Base-by-base conservation (phyloP, 2,888 invertebrate genomes). In the Seira sanloemensis region DNA sequence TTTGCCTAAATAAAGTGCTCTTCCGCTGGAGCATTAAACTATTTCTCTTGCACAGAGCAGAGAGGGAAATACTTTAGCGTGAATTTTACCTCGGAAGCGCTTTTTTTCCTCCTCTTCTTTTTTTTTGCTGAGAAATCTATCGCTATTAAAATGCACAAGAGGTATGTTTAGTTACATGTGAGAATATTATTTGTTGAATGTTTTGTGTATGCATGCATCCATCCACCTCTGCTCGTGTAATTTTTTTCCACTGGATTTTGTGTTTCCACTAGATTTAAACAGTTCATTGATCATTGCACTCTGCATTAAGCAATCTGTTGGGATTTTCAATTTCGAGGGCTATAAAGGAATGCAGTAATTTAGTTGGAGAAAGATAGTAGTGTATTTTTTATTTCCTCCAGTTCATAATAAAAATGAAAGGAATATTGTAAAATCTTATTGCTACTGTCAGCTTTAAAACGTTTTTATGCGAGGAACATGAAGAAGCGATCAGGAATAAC, bases 281-380 rank as follows among this genome's bases (percentile, higher is more conserved):
- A 78, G 78, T 84, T 84, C 84, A 84, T 84, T 78, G 84, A 75
- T 50, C 78, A 84, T 73, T 67, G n/a, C 26, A 19, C 24, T 67
- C 67, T 82, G 19, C 54, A n/a, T 68, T 16, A 68, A 77, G 25
- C 77, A 68, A 24, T 68, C 54, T 76, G 21, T 73, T 25, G 65
- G 37, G 19, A 24, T 73, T 54, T 37, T 77, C 54, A 21, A 78
- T 72, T 74, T 68, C 2, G 80, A 62, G 46, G 71, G 50, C 58
- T 71, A 76, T 71, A 71, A 81, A 76, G 65, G 50, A 50, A 46
- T 46, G 71, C 9, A 62, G 74, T 75, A 75, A 75, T 81, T 81
- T 81, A 75, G 68, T 58, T 24, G 37, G 72, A 50, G 58, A 54
- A 1, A 50, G n/a, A n/a, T n/a, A n/a, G n/a, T n/a, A n/a, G n/a